phyloP scores from a whole-genome alignment of 2,113 vertebrate genomes.

The Willisornis vidua region DNA sequence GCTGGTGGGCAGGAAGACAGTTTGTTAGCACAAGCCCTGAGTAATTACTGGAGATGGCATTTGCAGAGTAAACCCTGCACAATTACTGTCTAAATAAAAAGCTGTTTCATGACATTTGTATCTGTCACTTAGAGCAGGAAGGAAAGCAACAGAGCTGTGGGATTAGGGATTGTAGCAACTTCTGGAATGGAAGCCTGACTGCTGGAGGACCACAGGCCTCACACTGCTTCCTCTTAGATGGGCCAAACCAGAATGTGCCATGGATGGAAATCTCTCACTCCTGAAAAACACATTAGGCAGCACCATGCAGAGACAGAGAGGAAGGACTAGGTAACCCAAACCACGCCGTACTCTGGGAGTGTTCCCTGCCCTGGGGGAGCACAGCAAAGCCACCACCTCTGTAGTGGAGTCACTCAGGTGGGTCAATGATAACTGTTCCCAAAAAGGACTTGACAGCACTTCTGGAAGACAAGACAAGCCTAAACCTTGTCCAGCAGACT shows the following conservation, averaged over 20 bases:
- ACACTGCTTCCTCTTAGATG: not conserved
- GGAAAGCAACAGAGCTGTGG: constrained; percentile 22
- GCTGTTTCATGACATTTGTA: constrained; percentile 41
- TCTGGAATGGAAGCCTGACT: not conserved
- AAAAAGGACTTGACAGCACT: not conserved
- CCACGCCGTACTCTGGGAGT: accelerated
- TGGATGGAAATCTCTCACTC: not conserved
- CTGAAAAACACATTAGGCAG: not conserved
- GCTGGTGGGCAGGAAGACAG: constrained; percentile 31
- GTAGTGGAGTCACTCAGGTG: accelerated
- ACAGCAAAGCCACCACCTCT: not conserved
- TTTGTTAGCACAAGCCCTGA: constrained; percentile 17
- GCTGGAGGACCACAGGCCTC: not conserved
- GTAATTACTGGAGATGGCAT: constrained; percentile 59
- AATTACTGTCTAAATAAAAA: constrained; percentile 67
- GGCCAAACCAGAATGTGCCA: not conserved
- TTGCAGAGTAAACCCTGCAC: constrained; percentile 60
- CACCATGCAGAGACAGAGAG: not conserved
- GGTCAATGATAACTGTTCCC: not conserved
- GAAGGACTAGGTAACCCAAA: not conserved
- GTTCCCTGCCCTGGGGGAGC: not conserved
- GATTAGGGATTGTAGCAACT: not conserved
- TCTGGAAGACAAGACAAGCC: not conserved
- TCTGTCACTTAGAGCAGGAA: not conserved
- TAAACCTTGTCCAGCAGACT: not conserved